A percentile compares a stretch with the other conserved stretches of the same genome.
phyloP scores from a whole-genome alignment of 2,113 vertebrate species.

The Micronycteris hirsuta region DNA sequence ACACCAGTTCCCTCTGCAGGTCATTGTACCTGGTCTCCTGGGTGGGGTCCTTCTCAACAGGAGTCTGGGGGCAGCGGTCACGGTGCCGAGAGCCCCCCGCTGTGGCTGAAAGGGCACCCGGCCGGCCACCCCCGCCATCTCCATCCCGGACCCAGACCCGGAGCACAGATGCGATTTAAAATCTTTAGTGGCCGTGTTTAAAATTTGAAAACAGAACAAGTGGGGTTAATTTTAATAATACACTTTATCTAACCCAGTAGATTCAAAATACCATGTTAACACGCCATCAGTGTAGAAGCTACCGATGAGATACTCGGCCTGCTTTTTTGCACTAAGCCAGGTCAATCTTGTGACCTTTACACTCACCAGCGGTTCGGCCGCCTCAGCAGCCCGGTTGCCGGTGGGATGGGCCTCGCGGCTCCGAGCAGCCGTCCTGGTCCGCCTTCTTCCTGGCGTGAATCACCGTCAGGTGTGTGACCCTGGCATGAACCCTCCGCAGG shows the following conservation, averaged over 20 bases:
- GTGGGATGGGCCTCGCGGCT: fast-evolving
- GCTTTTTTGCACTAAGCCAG: not conserved
- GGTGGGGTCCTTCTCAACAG: not conserved
- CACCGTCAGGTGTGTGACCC: no score
- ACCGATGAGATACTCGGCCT: not conserved
- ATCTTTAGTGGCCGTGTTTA: not conserved
- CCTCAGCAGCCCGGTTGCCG: fast-evolving
- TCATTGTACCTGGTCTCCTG: not conserved
- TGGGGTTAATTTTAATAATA: not conserved
- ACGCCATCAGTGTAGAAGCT: no score
- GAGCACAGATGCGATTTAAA: not conserved
- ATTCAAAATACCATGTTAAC: not conserved
- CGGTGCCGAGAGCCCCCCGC: not conserved
- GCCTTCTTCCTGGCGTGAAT: no score
- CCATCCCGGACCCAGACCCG: not conserved
- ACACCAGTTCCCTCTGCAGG: not conserved
- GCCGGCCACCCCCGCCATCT: fast-evolving
- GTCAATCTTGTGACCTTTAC: not conserved
- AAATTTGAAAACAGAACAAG: not conserved
- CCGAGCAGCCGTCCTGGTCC: fast-evolving
- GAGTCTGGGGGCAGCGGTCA: not conserved
- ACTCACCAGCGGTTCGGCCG: fast-evolving
- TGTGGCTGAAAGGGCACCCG: not conserved
- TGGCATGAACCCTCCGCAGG: not conserved
- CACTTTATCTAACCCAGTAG: not conserved